A percentile compares a stretch with the other conserved stretches of the same genome.
phyloP scores from a whole-genome alignment of 2,888 invertebrate genomes.

The Dryomyza anilis region DNA sequence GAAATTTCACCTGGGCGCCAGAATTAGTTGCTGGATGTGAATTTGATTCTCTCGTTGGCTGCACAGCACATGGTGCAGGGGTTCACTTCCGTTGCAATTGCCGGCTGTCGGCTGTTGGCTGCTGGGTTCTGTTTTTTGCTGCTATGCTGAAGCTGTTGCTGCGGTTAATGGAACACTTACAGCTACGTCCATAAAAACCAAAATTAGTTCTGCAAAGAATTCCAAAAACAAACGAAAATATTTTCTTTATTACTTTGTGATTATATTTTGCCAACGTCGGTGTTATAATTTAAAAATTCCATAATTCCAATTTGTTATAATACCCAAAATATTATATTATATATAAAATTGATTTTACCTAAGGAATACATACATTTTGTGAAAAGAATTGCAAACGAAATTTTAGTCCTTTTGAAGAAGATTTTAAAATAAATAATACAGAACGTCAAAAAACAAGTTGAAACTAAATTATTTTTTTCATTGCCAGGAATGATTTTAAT shows the following conservation, averaged over 20 bases:
- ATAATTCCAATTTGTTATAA: too few species aligned
- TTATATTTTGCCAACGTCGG: too few species aligned
- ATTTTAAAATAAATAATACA: too few species aligned
- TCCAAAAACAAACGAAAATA: constrained; percentile 30
- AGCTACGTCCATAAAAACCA: constrained; percentile 36
- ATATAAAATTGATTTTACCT: too few species aligned
- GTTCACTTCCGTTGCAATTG: constrained; percentile 3
- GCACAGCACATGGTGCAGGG: constrained; percentile 7
- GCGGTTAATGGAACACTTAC: constrained; percentile 34
- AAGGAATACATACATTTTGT: too few species aligned
- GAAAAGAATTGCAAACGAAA: too few species aligned
- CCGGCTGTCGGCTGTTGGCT: constrained; percentile 29
- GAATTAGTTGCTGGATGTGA: constrained; percentile 21
- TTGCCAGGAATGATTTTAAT: too few species aligned
- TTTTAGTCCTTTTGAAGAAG: too few species aligned
- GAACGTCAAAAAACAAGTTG: too few species aligned
- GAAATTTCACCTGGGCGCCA: constrained; percentile 32
- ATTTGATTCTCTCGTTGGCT: constrained; percentile 15
- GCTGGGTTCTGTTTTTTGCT: neutral
- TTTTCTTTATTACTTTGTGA: constrained; percentile 29
- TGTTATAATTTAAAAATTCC: too few species aligned
- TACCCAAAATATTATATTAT: too few species aligned
- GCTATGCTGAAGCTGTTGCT: constrained; percentile 19
- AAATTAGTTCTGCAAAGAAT: constrained; percentile 39
- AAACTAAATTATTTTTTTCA: too few species aligned